Percentiles rank a stretch among this genome's conserved stretches.
Conservation (phyloP, 2,888 invertebrate genomes). For the Callimorpha dominula region DNA sequence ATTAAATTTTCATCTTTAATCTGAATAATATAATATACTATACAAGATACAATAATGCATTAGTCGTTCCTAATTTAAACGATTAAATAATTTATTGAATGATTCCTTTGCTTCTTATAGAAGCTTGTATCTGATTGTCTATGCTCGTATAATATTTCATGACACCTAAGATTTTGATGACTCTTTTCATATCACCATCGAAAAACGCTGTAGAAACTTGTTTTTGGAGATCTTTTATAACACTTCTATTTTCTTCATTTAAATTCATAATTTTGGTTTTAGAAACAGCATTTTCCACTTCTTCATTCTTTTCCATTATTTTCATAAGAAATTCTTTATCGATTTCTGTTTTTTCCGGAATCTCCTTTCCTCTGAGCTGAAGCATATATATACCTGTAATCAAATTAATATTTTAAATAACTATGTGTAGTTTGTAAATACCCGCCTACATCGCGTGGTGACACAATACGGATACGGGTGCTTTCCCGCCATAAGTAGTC, state of each 20-base stretch:
- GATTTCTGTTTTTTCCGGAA: constrained; percentile 89
- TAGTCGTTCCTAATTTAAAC: neutral
- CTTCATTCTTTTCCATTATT: constrained; percentile 97
- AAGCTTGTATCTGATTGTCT: constrained; percentile 90
- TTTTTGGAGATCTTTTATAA: constrained; percentile 83
- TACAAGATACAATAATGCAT: too few species aligned
- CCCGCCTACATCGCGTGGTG: too few species aligned
- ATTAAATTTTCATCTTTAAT: too few species aligned
- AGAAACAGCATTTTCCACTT: constrained; percentile 89
- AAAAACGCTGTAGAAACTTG: constrained; percentile 89
- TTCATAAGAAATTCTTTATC: constrained; percentile 91
- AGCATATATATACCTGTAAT: constrained; percentile 92
- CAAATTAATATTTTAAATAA: neutral
- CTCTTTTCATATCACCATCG: constrained; percentile 87
- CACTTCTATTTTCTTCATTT: constrained; percentile 85
- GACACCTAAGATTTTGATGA: constrained; percentile 89
- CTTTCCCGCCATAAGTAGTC: too few species aligned
- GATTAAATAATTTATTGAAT: constrained; percentile 65
- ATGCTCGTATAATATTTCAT: constrained; percentile 96
- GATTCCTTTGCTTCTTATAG: constrained; percentile 87
- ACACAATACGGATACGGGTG: too few species aligned
- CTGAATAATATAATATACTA: too few species aligned
- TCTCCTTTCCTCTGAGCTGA: constrained; percentile 87
- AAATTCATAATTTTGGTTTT: constrained; percentile 87
- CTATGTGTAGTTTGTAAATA: too few species aligned